phyloP scores from a whole-genome alignment of 2,113 vertebrate species.

The Carassius auratus region DNA sequence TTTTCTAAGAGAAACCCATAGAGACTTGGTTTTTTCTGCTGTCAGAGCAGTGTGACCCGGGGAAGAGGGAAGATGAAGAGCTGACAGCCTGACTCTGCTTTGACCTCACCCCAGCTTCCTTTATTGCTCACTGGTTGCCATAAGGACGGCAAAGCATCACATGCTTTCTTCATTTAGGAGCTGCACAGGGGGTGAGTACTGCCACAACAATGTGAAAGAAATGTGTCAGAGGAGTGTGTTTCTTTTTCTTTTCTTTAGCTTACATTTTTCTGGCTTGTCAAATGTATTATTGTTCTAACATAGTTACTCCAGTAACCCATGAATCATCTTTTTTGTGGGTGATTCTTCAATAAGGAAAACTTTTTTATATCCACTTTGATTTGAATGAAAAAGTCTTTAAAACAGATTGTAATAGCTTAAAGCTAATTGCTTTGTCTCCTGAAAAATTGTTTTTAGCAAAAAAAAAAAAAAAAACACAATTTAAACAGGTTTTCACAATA shows the following conservation, averaged over 20 bases:
- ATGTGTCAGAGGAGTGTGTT: not conserved
- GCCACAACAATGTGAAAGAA: slow-evolving; percentile 8
- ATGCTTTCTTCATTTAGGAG: slow-evolving; percentile 24
- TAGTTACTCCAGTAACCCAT: not conserved
- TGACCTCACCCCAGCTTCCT: slow-evolving; percentile 32
- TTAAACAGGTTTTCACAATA: no score
- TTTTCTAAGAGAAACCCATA: slow-evolving; percentile 21
- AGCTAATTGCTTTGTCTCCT: not conserved
- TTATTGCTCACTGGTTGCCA: slow-evolving; percentile 38
- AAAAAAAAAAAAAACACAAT: no score
- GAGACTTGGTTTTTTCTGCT: slow-evolving; percentile 3
- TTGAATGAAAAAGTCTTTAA: not conserved
- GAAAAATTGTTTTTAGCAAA: no score
- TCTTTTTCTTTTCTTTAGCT: not conserved
- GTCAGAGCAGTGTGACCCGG: not conserved
- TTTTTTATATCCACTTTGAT: not conserved
- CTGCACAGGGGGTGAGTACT: slow-evolving; percentile 1
- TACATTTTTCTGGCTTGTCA: not conserved
- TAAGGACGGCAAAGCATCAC: slow-evolving; percentile 9
- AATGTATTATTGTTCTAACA: not conserved
- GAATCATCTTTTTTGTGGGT: not conserved
- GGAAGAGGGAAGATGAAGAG: slow-evolving; percentile 22
- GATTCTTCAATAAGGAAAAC: not conserved
- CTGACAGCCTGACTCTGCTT: not conserved
- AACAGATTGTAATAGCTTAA: no score